phyloP scores from a whole-genome alignment of 2,888 invertebrate genomes.

The Leptinotarsa haldemani region DNA sequence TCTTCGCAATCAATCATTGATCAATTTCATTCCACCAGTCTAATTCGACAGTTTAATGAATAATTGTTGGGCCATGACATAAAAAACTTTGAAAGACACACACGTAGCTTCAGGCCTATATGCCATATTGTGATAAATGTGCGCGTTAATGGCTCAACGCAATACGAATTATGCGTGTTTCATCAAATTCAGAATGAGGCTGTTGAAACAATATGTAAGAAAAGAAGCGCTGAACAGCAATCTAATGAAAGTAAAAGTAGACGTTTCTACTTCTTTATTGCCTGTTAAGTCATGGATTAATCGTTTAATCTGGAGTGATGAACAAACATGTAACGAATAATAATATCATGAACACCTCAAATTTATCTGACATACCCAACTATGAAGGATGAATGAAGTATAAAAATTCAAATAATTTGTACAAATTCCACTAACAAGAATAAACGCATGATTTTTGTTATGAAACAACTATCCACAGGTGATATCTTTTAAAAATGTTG shows the following conservation, averaged over 20 bases:
- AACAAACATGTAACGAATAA: neutral
- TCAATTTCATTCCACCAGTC: neutral
- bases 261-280: neutral
- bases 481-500: too few species aligned
- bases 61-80: too few species aligned
- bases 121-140: neutral
- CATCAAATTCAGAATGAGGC: conserved; percentile 1
- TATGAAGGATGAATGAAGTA: too few species aligned
- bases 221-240: neutral
- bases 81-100: too few species aligned
- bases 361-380: too few species aligned
- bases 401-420: too few species aligned
- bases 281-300: neutral
- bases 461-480: too few species aligned
- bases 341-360: neutral
- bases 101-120: too few species aligned
- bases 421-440: too few species aligned
- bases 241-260: neutral
- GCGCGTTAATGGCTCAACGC: neutral
- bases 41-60: neutral
- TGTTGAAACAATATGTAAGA: neutral
- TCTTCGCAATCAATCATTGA: too few species aligned
- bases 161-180: neutral
- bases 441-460: too few species aligned
- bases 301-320: neutral